Conservation (phyloP, 1,140 invertebrate genomes). For the Leptopilina boulardi region DNA sequence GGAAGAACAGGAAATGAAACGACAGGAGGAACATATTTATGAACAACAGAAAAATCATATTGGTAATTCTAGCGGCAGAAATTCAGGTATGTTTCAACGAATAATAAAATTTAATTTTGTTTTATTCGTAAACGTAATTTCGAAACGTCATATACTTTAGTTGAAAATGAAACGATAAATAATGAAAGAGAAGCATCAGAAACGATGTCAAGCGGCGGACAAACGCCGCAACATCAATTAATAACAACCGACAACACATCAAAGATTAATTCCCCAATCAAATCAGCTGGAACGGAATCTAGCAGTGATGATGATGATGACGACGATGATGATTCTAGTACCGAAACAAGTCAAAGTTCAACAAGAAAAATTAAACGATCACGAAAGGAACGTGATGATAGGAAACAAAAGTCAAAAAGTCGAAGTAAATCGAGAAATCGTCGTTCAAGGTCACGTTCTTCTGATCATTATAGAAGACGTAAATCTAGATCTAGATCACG, state of each 20-base stretch:
- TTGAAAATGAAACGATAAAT: constrained; percentile 74
- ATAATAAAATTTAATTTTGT: constrained; percentile 41
- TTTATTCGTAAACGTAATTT: constrained; percentile 51
- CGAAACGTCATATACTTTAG: constrained; percentile 68
- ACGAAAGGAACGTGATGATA: constrained; percentile 55
- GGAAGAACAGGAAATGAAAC: constrained; percentile 63
- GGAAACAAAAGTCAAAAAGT: constrained; percentile 60
- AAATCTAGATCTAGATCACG: constrained; percentile 58
- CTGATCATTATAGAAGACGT: constrained; percentile 53
- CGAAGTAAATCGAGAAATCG: constrained; percentile 65
- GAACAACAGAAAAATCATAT: constrained; percentile 71
- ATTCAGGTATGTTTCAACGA: constrained; percentile 69
- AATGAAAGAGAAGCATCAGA: constrained; percentile 73
- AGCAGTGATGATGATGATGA: constrained; percentile 61
- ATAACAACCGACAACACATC: constrained; percentile 49
- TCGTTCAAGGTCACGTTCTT: constrained; percentile 65
- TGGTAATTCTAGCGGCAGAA: constrained; percentile 72
- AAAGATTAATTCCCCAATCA: constrained; percentile 60
- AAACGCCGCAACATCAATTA: constrained; percentile 63
- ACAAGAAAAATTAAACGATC: constrained; percentile 54
- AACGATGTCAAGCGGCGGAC: constrained; percentile 68
- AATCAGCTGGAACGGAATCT: constrained; percentile 62
- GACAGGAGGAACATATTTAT: constrained; percentile 49
- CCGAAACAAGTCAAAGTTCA: constrained; percentile 56
- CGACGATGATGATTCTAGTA: constrained; percentile 58